phyloP scores from a whole-genome alignment of 2,113 vertebrate genomes.

The Balaenoptera acutorostrata region DNA sequence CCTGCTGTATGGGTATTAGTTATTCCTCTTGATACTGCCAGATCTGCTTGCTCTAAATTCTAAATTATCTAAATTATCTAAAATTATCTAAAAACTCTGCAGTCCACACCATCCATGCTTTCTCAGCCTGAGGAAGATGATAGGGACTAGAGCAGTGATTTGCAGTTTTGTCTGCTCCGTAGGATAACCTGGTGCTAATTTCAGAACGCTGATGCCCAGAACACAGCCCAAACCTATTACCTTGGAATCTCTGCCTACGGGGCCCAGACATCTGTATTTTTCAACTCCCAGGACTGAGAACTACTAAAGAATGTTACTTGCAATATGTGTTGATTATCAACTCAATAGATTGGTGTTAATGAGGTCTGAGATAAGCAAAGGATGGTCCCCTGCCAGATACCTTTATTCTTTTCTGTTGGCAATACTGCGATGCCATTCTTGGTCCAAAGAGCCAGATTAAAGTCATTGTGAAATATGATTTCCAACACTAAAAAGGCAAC shows the following conservation, averaged over 20 bases:
- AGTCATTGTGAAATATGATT: neutral
- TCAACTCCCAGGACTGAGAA: neutral
- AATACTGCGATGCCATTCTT: neutral
- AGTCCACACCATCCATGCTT: neutral
- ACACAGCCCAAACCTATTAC: neutral
- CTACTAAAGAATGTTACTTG: neutral
- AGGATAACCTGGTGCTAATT: neutral
- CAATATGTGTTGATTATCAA: neutral
- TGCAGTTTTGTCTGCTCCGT: neutral
- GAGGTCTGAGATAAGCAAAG: neutral
- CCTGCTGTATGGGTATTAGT: neutral
- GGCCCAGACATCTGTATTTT: neutral
- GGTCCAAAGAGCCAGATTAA: neutral
- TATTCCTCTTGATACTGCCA: neutral
- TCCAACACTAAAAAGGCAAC: neutral
- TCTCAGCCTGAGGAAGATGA: neutral
- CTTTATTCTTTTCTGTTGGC: neutral
- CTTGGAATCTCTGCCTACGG: neutral
- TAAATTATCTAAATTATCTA: too few relatives aligned
- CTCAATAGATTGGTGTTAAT: neutral
- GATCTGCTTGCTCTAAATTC: conserved; percentile 14
- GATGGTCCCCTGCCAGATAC: neutral
- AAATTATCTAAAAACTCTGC: neutral
- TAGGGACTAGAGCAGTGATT: neutral
- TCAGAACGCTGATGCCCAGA: neutral